A percentile compares a stretch with the other conserved stretches of the same genome.
Evolutionary conservation across 2,797 vertebrate genomes (phyloP).

Genomic region (Melanotaenia nigrans): DNA sequence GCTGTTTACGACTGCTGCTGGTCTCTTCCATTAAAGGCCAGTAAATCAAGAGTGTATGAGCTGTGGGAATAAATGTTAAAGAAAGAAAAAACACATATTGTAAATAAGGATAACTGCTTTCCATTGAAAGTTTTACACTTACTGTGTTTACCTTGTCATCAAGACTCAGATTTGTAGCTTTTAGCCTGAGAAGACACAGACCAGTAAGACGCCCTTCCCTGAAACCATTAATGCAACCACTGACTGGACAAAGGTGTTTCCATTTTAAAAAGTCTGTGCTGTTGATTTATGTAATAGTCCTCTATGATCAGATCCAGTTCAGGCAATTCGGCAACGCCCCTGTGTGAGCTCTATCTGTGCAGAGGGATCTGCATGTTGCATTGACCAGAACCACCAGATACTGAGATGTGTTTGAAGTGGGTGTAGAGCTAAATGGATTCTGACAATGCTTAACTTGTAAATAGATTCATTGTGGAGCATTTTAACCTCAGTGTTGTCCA

Average conservation of each 20-base stretch:
- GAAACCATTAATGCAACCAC: constrained; percentile 22
- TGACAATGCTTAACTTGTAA: constrained; percentile 30
- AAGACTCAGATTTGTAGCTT: constrained; percentile 18
- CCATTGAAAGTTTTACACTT: constrained; percentile 3
- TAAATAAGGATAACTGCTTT: constrained; percentile 18
- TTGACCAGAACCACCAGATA: constrained; percentile 37
- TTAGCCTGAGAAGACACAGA: constrained; percentile 37
- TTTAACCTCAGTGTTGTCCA: constrained; percentile 12
- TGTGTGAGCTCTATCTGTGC: constrained; percentile 15
- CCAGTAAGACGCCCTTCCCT: constrained; percentile 17
- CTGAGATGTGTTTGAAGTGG: constrained; percentile 36
- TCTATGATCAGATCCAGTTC: constrained; percentile 49
- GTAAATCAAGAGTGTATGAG: constrained; percentile 41
- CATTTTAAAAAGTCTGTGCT: constrained; percentile 14
- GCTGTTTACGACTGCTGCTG: constrained; percentile 40
- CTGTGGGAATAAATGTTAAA: constrained; percentile 24
- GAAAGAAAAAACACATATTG: constrained; percentile 9
- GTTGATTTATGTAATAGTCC: constrained; percentile 16
- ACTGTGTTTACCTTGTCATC: constrained; percentile 32
- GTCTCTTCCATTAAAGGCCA: constrained; percentile 39
- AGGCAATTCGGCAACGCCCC: constrained; percentile 4
- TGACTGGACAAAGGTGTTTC: constrained; percentile 36
- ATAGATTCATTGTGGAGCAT: constrained; percentile 21
- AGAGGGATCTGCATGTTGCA: constrained; percentile 42
- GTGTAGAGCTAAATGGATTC: constrained; percentile 24